These are phyloP conservation scores for Proteles cristata DNA, from an alignment of 2,113 vertebrate genomes.

Conservation along the genomic window DNA sequence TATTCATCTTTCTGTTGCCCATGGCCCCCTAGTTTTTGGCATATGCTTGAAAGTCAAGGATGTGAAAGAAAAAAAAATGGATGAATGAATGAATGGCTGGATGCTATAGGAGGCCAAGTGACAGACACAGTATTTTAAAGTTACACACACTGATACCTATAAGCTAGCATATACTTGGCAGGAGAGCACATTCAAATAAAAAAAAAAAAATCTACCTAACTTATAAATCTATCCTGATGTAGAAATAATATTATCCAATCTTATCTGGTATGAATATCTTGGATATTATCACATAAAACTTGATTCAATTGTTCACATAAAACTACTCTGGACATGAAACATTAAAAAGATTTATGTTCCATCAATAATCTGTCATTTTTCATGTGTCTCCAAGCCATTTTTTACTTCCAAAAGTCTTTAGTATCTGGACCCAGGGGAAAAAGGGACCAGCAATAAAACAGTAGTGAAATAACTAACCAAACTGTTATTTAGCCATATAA, in stretches of 20 bases:
- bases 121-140: neutral
- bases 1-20: neutral
- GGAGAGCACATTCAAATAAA: neutral
- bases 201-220: neutral
- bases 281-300: slow-evolving; percentile 42
- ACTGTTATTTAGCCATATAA: neutral
- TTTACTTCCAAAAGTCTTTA: slow-evolving; percentile 1
- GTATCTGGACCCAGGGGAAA: neutral
- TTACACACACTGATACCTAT: neutral
- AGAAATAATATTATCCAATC: slow-evolving; percentile 1
- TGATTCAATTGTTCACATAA: neutral
- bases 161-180: neutral
- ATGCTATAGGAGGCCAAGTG: neutral
- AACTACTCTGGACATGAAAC: neutral
- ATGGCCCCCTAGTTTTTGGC: neutral
- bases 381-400: neutral
- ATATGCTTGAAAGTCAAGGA: neutral
- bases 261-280: neutral
- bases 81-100: neutral
- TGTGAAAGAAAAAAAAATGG: neutral
- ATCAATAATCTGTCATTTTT: slow-evolving; percentile 48
- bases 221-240: neutral
- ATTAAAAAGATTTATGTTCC: slow-evolving; percentile 35
- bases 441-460: neutral
- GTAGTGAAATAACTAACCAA: neutral